Evolutionary conservation across 2,113 vertebrate genomes (phyloP).

Genomic region (Archilochus colubris): DNA sequence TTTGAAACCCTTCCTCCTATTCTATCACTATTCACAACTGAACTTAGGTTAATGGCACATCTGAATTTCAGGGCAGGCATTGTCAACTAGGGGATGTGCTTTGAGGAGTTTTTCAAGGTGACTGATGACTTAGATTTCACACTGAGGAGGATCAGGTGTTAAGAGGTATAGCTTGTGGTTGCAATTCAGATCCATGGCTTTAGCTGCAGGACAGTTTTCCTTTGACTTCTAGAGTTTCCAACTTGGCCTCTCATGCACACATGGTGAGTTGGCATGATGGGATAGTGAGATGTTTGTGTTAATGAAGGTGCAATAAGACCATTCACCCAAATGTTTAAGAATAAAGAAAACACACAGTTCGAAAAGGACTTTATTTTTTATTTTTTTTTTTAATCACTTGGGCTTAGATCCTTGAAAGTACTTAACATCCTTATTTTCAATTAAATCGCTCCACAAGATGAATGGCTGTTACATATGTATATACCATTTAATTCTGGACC

Average conservation of each 20-base stretch:
- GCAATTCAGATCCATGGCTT: background rate
- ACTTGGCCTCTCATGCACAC: background rate
- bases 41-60: background rate
- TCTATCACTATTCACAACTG: background rate
- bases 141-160: background rate
- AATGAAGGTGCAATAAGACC: background rate
- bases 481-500: constrained; percentile 5
- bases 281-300: background rate
- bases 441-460: background rate
- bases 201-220: background rate
- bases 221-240: background rate
- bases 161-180: background rate
- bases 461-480: background rate
- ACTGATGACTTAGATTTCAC: background rate
- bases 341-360: background rate
- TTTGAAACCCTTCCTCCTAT: background rate
- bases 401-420: background rate
- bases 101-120: background rate
- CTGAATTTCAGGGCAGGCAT: background rate
- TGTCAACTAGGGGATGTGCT: background rate
- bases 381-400: background rate
- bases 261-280: background rate
- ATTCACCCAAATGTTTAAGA: background rate
- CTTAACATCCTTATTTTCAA: constrained; percentile 22
- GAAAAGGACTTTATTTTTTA: background rate